Percentiles rank a stretch among this genome's conserved stretches.
Evolutionary conservation across 2,888 invertebrate species (phyloP).

Genomic region (Nineta flava): DNA sequence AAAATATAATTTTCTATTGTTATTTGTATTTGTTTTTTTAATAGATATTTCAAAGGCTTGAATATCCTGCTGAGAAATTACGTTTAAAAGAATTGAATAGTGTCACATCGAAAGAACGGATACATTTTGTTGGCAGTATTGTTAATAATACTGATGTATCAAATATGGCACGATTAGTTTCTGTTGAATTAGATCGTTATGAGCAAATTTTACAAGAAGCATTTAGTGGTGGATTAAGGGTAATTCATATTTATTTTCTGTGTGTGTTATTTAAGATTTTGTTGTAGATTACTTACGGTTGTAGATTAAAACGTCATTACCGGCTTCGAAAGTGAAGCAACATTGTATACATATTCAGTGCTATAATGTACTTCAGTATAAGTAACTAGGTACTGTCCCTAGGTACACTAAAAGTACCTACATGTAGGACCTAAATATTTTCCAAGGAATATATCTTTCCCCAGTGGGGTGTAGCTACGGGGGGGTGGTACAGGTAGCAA

Average conservation of each 20-base stretch:
- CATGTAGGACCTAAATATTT: no score
- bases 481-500: no score
- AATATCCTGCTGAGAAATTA: slow-evolving; percentile 59
- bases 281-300: no score
- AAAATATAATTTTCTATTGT: no score
- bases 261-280: background rate
- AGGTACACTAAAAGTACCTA: no score
- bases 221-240: slow-evolving; percentile 45
- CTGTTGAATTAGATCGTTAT: slow-evolving; percentile 32
- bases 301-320: no score
- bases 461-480: no score
- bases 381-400: no score
- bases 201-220: slow-evolving; percentile 54
- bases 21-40: slow-evolving; percentile 9
- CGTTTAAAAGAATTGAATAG: slow-evolving; percentile 34
- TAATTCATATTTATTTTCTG: slow-evolving; percentile 11
- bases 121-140: slow-evolving; percentile 41
- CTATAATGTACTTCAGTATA: no score
- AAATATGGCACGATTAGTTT: slow-evolving; percentile 38
- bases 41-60: slow-evolving; percentile 63
- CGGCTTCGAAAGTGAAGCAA: no score
- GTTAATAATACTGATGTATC: slow-evolving; percentile 40
- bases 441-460: no score
- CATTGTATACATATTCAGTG: no score
- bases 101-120: slow-evolving; percentile 32